Evolutionary conservation across 2,888 invertebrate species (phyloP), one percentile per base, ranked within the genome.

Genomic region (Lepidocyrtoides sp.): DNA sequence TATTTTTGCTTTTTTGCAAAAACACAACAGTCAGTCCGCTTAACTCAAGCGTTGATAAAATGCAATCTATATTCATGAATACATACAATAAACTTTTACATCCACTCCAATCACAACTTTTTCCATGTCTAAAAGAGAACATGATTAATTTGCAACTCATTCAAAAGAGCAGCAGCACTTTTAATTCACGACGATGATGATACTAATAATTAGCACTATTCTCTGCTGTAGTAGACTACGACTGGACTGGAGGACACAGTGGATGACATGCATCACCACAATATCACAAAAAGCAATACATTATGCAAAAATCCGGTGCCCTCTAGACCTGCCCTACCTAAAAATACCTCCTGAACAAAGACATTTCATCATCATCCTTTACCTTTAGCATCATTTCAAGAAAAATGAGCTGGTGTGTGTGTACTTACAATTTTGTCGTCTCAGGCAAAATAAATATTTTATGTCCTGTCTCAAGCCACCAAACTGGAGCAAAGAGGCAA

Each of bases 91-190:
- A 48, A 23, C 14, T 26, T 63, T 63, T 29, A 63, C 8, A 26
- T 63, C 29, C 2, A 7, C 41, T 63, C 29, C 26, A 4, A 36
- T 69, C 36, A 69, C 1, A 36, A 69, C 1, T 36, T 7, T n/a
- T 69, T 69, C n/a, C n/a, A n/a, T 17, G 66, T 36, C 0, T n/a
- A 17, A n/a, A 26, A 8, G 36, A 4, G 32, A 69, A 63, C 63
- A 26, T 10, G 66, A 36, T n/a, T 69, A 63, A 63, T 63, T 63
- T 63, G 26, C 29, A 63, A 63, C 29, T 63, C 63, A 63, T 63
- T 63, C 29, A 2, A 60, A 5, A 17, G n/a, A 51, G n/a, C 23
- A 57, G 7, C 17, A 20, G 14, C 51, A 51, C 14, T 5, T 3
- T 3, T 51, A 51, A 51, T 51, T n/a, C n/a, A 51, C n/a, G 51